A percentile compares a stretch with the other conserved stretches of the same genome.
These are phyloP conservation scores for Fragum sueziense DNA, from an alignment of 2,888 invertebrate species.

Conservation along the genomic window DNA sequence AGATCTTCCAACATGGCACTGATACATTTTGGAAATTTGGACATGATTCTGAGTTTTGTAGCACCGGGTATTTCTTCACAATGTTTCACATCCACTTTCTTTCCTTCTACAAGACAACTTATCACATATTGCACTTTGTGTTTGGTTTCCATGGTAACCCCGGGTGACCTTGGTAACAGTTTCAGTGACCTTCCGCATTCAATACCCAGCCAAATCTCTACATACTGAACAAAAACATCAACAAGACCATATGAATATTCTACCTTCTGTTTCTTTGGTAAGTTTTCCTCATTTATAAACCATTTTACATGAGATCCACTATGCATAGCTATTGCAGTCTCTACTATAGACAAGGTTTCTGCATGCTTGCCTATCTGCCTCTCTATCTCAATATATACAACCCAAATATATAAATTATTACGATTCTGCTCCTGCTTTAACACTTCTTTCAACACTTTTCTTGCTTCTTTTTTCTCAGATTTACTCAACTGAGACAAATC, in stretches of 20 bases:
- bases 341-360: conserved; percentile 76
- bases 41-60: conserved; percentile 54
- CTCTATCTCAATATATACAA: conserved; percentile 77
- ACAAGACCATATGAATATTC: conserved; percentile 36
- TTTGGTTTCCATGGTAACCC: conserved; percentile 29
- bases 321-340: conserved; percentile 74
- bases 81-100: conserved; percentile 53
- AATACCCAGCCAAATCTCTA: conserved; percentile 65
- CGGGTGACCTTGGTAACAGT: conserved; percentile 24
- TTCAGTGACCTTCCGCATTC: neutral
- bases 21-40: conserved; percentile 49
- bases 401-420: conserved; percentile 80
- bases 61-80: conserved; percentile 36
- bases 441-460: conserved; percentile 77
- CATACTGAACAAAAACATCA: conserved; percentile 62
- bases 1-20: conserved; percentile 28
- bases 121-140: conserved; percentile 52
- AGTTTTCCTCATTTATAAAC: conserved; percentile 6
- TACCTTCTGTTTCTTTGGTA: conserved; percentile 29
- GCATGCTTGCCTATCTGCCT: conserved; percentile 69
- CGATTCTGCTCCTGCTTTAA: conserved; percentile 78
- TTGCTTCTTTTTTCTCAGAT: conserved; percentile 71
- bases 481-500: conserved; percentile 38
- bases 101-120: conserved; percentile 61
- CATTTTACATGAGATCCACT: conserved; percentile 43